Conservation (phyloP, 2,113 vertebrate species). For the Trogon surrucura region DNA sequence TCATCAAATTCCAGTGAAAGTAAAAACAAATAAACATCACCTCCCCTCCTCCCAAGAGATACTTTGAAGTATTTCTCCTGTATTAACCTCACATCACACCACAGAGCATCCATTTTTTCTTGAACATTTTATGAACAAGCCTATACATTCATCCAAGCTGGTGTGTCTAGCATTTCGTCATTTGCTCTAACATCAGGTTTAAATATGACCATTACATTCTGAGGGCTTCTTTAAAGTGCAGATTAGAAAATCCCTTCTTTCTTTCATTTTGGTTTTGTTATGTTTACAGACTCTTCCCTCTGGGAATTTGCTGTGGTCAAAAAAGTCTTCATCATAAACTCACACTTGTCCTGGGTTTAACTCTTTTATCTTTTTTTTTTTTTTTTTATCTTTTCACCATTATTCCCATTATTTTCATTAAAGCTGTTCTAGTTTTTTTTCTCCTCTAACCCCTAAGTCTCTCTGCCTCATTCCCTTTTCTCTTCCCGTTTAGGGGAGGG, state of each 20-base stretch:
- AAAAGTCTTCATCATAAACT: background rate
- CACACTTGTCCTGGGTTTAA: background rate
- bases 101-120: background rate
- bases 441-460: no score
- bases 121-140: background rate
- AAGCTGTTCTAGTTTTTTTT: no score
- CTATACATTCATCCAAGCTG: background rate
- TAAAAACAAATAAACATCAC: background rate
- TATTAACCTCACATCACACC: background rate
- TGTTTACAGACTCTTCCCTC: constrained; percentile 17
- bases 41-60: background rate
- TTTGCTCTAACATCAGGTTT: background rate
- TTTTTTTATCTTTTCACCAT: no score
- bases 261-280: constrained; percentile 1
- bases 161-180: background rate
- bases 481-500: no score
- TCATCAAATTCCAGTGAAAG: background rate
- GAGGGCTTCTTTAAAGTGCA: background rate
- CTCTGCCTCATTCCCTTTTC: no score
- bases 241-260: background rate
- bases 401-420: no score
- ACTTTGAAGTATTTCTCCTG: background rate
- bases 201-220: background rate
- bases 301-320: constrained; percentile 26
- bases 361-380: no score